Base-by-base conservation (phyloP, 1,140 invertebrate genomes). In the Leptopilina clavipes region DNA sequence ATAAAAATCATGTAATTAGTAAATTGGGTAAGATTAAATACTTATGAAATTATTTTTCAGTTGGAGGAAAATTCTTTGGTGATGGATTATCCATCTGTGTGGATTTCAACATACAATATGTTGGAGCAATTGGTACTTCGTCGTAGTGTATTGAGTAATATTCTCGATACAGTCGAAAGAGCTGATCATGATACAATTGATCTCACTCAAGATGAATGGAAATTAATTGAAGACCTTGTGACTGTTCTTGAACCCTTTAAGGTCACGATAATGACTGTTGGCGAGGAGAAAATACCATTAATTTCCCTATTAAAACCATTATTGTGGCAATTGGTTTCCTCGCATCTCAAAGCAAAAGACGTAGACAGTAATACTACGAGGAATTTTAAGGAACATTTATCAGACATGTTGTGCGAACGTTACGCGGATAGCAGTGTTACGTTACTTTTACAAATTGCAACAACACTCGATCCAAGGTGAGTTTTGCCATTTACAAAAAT, bases 261-360 rank as follows among this genome's bases (percentile, higher is more conserved):
- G 89, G 91, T 92, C n/a, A 92, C 91, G 3, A 91, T 91, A 19
- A 89, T 91, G 83, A 92, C 92, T 0, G 82, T 93, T 0, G 90
- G 90, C 72, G 91, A 92, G 79, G 92, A 92, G 73, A 92, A 91
- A 77, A 90, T 90, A 79, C 91, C 92, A 31, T 78, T 92, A 0
- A 89, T 92, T 78, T 93, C 92, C 0, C 78, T 93, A 1, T 75
- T 93, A 5, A 92, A 92, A 79, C 92, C 92, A 17, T 80, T 93
- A n/a, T 83, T 92, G 18, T 90, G 89, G 88, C 89, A 92, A 80
- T 81, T 93, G 3, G 87, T 91, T 0, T 91, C 89, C 3, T 86
- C 89, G n/a, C 91, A 92, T 84, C 80, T 92, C 0, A 91, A 92
- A 86, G 78, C 87, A 17, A 90, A 90, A 71, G 85, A 90, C 0